Evolutionary conservation across 2,888 invertebrate species (phyloP).

Genomic region (Habrosyne pyritoides): DNA sequence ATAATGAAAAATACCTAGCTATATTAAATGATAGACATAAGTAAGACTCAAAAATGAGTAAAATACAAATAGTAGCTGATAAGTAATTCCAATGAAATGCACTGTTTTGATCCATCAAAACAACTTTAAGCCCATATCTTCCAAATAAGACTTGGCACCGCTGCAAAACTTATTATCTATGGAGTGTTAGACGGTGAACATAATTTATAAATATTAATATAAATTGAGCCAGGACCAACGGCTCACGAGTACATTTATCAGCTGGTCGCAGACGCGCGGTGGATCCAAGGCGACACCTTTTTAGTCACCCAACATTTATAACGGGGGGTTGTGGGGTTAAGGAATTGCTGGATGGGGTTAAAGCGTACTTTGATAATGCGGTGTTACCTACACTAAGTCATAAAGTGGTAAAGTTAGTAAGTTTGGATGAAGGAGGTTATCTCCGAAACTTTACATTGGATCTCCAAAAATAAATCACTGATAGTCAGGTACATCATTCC

Average conservation of each 20-base stretch:
- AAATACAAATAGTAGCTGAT: no score
- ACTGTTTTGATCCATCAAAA: no score
- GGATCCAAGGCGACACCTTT: slow-evolving; percentile 71
- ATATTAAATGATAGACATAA: no score
- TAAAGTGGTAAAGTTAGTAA: no score
- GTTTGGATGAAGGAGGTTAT: no score
- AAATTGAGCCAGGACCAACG: slow-evolving; percentile 53
- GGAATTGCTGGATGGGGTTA: slow-evolving; percentile 32
- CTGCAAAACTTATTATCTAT: slow-evolving; percentile 9
- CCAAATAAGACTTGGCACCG: slow-evolving; percentile 1
- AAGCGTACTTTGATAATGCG: neutral
- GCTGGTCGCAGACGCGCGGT: slow-evolving; percentile 63
- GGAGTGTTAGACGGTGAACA: slow-evolving; percentile 12
- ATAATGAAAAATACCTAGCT: no score
- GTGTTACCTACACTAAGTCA: no score
- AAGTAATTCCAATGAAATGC: no score
- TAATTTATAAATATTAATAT: slow-evolving; percentile 60
- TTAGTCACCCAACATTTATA: slow-evolving; percentile 75
- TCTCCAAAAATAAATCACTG: no score
- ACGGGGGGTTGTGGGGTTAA: slow-evolving; percentile 39
- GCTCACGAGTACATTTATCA: slow-evolving; percentile 73
- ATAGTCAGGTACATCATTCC: no score
- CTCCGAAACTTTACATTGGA: no score
- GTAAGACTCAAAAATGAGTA: no score
- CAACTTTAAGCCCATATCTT: neutral